phyloP scores from a whole-genome alignment of 2,888 invertebrate species.

The Syritta pipiens region DNA sequence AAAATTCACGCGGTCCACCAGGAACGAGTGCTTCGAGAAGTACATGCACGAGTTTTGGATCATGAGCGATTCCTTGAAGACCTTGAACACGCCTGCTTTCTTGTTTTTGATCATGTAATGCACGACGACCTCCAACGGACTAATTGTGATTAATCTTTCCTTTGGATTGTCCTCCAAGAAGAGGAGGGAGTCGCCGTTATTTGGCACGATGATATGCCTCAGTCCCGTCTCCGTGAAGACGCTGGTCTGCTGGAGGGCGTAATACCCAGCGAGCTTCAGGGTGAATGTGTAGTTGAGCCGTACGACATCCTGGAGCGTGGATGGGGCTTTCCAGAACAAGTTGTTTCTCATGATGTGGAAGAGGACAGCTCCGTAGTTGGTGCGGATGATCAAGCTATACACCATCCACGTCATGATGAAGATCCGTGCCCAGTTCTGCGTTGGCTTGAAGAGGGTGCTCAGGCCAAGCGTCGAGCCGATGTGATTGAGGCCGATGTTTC shows the following conservation, averaged over 20 bases:
- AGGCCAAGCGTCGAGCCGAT: constrained; percentile 58
- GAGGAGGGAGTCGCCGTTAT: no score
- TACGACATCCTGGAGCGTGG: constrained; percentile 61
- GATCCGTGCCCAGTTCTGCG: constrained; percentile 49
- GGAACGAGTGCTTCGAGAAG: constrained; percentile 72
- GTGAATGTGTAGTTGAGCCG: constrained; percentile 65
- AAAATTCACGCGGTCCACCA: constrained; percentile 72
- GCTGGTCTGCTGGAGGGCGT: constrained; percentile 62
- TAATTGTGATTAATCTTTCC: constrained; percentile 45
- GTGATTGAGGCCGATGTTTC: constrained; percentile 10
- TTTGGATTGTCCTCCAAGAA: constrained; percentile 52
- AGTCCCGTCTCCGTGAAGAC: constrained; percentile 30
- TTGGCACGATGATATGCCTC: constrained; percentile 26
- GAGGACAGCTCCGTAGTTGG: constrained; percentile 71
- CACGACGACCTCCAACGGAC: constrained; percentile 65
- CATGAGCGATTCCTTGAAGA: no score
- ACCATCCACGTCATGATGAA: constrained; percentile 70
- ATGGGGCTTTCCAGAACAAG: constrained; percentile 69
- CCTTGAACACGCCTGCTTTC: constrained; percentile 19
- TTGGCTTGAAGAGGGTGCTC: constrained; percentile 33
- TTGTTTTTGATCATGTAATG: constrained; percentile 27
- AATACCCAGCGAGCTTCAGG: constrained; percentile 55
- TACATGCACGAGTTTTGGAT: constrained; percentile 65
- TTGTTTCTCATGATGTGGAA: constrained; percentile 71
- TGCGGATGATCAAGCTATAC: constrained; percentile 69